These are phyloP conservation scores for Meriones unguiculatus DNA, from an alignment of 2,113 vertebrate genomes.

Conservation along the genomic window DNA sequence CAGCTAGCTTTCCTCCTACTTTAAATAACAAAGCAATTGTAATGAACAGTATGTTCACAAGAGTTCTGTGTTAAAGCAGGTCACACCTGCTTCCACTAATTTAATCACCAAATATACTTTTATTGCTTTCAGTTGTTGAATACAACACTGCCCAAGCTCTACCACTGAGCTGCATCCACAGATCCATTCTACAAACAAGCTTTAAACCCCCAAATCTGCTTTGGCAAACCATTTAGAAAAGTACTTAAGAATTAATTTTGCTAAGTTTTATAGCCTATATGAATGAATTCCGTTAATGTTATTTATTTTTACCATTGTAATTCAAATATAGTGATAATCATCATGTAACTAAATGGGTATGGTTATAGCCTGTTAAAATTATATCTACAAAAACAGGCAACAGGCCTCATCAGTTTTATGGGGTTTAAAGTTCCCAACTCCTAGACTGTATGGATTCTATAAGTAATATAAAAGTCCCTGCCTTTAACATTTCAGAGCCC, in stretches of 20 bases:
- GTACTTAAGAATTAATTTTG: background rate
- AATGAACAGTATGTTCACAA: background rate
- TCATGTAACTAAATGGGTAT: background rate
- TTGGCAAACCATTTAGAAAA: conserved; percentile 8
- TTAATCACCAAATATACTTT: background rate
- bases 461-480: background rate
- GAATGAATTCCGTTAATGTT: background rate
- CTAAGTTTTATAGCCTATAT: background rate
- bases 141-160: background rate
- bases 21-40: conserved; percentile 1
- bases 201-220: background rate
- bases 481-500: background rate
- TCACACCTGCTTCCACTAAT: background rate
- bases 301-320: background rate
- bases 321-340: background rate
- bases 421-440: background rate
- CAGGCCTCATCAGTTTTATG: background rate
- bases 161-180: background rate
- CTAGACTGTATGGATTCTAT: background rate
- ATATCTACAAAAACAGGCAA: background rate
- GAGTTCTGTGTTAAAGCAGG: background rate
- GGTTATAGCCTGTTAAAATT: background rate
- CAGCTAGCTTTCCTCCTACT: background rate
- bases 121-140: background rate
- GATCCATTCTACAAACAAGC: background rate